phyloP scores from a whole-genome alignment of 1,140 invertebrate genomes.

The Littorina saxatilis region DNA sequence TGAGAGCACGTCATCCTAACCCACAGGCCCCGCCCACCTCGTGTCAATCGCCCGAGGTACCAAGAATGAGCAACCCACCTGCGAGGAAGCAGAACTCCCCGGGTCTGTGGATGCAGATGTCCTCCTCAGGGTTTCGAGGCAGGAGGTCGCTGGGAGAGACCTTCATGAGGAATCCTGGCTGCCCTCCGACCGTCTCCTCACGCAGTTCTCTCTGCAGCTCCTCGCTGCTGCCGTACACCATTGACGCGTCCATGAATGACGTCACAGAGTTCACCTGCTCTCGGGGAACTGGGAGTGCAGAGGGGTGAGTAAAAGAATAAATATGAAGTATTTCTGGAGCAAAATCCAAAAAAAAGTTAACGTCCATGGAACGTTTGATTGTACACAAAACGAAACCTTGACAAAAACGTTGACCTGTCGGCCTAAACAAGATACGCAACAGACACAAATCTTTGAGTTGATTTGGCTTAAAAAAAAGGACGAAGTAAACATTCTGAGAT shows the following conservation, averaged over 20 bases:
- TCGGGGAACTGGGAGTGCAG: conserved; percentile 71
- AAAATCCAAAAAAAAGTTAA: background rate
- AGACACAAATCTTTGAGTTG: too few relatives aligned
- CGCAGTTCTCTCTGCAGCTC: conserved; percentile 84
- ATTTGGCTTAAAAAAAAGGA: too few relatives aligned
- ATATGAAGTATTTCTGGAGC: background rate
- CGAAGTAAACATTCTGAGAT: too few relatives aligned
- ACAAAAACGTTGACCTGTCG: background rate
- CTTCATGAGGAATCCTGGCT: conserved; percentile 29
- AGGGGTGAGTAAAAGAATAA: background rate
- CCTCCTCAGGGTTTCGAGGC: background rate
- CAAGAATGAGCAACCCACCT: too few relatives aligned
- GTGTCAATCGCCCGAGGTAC: too few relatives aligned
- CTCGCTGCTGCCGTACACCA: conserved; percentile 94
- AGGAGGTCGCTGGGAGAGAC: background rate
- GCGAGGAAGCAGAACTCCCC: conserved; percentile 10
- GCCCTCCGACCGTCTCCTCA: background rate
- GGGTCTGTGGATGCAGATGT: conserved; percentile 2
- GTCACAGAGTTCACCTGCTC: conserved; percentile 96
- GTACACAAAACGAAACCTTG: background rate
- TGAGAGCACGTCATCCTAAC: too few relatives aligned
- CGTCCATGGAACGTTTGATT: background rate
- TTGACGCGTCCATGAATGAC: conserved; percentile 94
- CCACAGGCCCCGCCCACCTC: too few relatives aligned
- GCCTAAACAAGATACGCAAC: background rate